Conservation (phyloP, 2,797 vertebrate genomes). For the Balearica regulorum region DNA sequence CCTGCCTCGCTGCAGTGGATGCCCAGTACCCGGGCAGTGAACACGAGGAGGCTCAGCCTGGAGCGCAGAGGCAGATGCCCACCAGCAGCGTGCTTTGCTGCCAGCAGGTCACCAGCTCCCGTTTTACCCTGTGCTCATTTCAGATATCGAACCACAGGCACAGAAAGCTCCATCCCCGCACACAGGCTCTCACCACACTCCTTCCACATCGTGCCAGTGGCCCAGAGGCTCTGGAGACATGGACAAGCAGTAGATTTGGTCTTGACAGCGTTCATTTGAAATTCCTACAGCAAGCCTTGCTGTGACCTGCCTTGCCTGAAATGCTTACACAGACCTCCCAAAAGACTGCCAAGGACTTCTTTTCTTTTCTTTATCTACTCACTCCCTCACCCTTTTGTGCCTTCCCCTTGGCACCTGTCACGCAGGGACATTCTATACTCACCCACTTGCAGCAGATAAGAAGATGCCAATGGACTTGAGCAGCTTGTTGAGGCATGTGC, state of each 20-base stretch:
- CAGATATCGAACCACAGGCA: not conserved
- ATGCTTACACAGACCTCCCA: not conserved
- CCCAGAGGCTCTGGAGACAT: fast-evolving
- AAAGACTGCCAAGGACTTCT: not conserved
- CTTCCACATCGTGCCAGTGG: not conserved
- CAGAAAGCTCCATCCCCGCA: fast-evolving
- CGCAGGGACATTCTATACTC: constrained; percentile 41
- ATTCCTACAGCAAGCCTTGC: not conserved
- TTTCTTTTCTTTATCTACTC: not conserved
- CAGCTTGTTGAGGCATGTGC: constrained; percentile 76
- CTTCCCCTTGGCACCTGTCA: not conserved
- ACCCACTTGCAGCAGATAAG: constrained; percentile 83
- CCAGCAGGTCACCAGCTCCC: not conserved
- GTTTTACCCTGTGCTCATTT: not conserved
- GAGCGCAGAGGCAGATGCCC: not conserved
- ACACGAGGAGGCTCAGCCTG: not conserved
- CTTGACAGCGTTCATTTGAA: not conserved
- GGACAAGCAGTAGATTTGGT: not conserved
- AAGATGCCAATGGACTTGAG: constrained; percentile 83
- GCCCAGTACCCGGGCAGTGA: too few relatives aligned
- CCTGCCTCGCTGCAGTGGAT: not conserved
- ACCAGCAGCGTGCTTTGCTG: not conserved
- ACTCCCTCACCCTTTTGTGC: not conserved
- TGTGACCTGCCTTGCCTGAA: not conserved
- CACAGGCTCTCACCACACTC: not conserved